phyloP scores from a whole-genome alignment of 2,113 vertebrate species.

The Tetraodon nigroviridis region DNA sequence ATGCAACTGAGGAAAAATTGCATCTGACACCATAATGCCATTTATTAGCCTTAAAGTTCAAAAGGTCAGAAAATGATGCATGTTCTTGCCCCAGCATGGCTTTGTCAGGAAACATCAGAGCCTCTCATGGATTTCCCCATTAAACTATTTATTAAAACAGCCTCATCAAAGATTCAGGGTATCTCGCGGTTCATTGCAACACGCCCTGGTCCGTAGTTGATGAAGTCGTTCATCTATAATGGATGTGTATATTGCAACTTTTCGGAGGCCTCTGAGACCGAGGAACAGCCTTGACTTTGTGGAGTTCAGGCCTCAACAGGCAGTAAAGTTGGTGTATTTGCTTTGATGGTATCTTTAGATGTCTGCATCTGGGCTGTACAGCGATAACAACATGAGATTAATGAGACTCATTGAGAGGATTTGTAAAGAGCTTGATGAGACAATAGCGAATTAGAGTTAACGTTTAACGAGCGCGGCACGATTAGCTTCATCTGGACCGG shows the following conservation, averaged over 20 bases:
- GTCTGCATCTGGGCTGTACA: slow-evolving; percentile 28
- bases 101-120: slow-evolving; percentile 50
- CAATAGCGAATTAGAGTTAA: slow-evolving; percentile 36
- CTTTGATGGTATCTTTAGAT: slow-evolving; percentile 50
- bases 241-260: slow-evolving; percentile 57
- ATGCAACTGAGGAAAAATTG: slow-evolving; percentile 16
- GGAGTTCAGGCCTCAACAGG: slow-evolving; percentile 6
- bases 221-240: slow-evolving; percentile 72
- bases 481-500: slow-evolving; percentile 32
- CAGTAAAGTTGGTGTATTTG: slow-evolving; percentile 37
- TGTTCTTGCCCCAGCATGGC: slow-evolving; percentile 17
- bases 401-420: slow-evolving; percentile 41
- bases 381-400: slow-evolving; percentile 38
- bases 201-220: slow-evolving; percentile 67
- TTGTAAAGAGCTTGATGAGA: slow-evolving; percentile 25
- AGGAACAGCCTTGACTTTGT: slow-evolving; percentile 14
- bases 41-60: slow-evolving; percentile 22
- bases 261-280: slow-evolving; percentile 48
- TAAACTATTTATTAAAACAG: slow-evolving; percentile 63
- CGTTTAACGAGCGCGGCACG: slow-evolving; percentile 26
- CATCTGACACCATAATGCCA: slow-evolving; percentile 9
- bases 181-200: slow-evolving; percentile 64
- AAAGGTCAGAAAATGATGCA: slow-evolving; percentile 31
- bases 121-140: slow-evolving; percentile 38
- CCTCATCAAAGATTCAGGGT: slow-evolving; percentile 71